Evolutionary conservation across 2,113 vertebrate genomes (phyloP), one percentile per base, ranked within the genome.

Genomic region (Protobothrops flavoviridis): DNA sequence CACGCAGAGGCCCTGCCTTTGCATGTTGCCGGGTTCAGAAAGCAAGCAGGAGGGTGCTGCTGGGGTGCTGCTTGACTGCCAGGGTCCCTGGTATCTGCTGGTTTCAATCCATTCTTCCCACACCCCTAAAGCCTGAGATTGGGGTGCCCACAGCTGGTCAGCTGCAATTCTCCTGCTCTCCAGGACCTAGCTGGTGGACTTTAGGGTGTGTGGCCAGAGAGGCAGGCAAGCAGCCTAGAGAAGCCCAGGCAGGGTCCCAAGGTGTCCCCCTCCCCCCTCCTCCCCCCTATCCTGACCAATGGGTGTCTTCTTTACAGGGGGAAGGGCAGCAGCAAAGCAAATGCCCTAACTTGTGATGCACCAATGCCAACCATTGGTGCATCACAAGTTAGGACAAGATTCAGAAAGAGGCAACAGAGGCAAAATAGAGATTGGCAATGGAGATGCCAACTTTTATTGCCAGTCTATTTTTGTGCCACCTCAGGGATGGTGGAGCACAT

Each of bases 241-340:
- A 50, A 48, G 23, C 23, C 85, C 21, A 50, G 21, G 45, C 85
- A 26, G 43, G 24, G 45, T 15, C 10, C 21, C 9, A 24, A 29
- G 1, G 21, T 3, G 10, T 11, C 10, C 10, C 29, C 4, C 3
- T 23, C 0, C 24, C 24, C 11, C 33, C 5, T 4, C 74, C 13
- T 33, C 17, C 9, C 50, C 11, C 24, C 1, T 10, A 24, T 20
- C 3, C 29, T n/a, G 43, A 52, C 15, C 50, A n/a, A 13, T 53
- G n/a, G 87, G 29, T n/a, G 6, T 17, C 24, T 29, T 33, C 26
- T 20, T 20, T 29, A 55, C 15, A 12, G 26, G 39, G 4, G 24
- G 6, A 45, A 4, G 17, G 69, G 6, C 1, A 3, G 17, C 33
- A 81, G 33, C 17, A 81, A 39, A 81, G 74, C 74, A 20, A 81